phyloP scores from a whole-genome alignment of 2,113 vertebrate genomes.

The Lonchura striata region DNA sequence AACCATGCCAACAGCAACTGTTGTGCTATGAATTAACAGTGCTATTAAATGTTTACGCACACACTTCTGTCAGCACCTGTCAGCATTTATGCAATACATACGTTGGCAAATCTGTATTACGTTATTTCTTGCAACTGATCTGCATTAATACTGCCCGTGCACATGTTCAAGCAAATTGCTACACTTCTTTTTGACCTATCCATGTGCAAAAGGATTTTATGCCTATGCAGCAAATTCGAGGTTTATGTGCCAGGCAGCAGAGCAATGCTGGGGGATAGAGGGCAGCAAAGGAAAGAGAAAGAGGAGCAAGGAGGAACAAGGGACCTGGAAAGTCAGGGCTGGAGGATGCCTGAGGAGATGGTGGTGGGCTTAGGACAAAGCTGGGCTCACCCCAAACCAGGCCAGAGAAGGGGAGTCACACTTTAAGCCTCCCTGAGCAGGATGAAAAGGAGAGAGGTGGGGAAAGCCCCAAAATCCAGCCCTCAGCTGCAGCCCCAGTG shows the following conservation, averaged over 20 bases:
- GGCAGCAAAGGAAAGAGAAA: constrained; percentile 67
- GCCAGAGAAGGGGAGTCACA: background rate
- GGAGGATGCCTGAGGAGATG: background rate
- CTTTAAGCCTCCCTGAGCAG: background rate
- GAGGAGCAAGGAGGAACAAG: background rate
- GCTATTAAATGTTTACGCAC: constrained; percentile 68
- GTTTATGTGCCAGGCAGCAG: background rate
- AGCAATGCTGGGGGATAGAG: constrained; percentile 29
- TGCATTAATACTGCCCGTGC: constrained; percentile 57
- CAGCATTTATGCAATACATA: constrained; percentile 69
- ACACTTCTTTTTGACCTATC: constrained; percentile 60
- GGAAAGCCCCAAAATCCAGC: background rate
- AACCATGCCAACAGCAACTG: constrained; percentile 62
- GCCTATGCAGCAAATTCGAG: constrained; percentile 30
- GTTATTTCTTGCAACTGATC: constrained; percentile 64
- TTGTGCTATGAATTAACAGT: constrained; percentile 68
- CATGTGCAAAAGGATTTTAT: constrained; percentile 62
- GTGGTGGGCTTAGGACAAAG: background rate
- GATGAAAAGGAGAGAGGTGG: background rate
- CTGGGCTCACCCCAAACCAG: background rate
- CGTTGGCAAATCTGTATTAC: constrained; percentile 69
- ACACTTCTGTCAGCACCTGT: constrained; percentile 70
- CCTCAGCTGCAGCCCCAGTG: background rate
- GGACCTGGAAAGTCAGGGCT: background rate
- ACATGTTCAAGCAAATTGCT: constrained; percentile 68